phyloP scores from a whole-genome alignment of 2,113 vertebrate genomes.

The Rhinopomastus cyanomelas region DNA sequence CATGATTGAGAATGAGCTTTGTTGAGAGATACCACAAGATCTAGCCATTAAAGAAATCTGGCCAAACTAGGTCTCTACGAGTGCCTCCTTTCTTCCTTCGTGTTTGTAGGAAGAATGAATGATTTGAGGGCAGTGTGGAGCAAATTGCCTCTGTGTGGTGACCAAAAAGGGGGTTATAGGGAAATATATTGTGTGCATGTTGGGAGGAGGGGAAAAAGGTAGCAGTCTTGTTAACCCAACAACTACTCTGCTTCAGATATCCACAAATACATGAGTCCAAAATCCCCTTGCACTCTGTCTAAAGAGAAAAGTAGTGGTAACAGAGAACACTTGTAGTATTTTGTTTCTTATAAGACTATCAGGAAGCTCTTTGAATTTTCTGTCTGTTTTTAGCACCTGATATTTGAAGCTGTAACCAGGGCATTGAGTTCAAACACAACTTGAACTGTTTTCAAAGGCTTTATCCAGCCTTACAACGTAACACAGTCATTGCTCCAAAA shows the following conservation, averaged over 20 bases:
- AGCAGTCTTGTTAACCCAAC: neutral
- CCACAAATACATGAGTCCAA: neutral
- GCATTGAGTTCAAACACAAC: slow-evolving; percentile 49
- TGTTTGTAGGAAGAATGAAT: neutral
- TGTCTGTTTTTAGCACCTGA: slow-evolving; percentile 58
- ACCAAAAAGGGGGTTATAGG: neutral
- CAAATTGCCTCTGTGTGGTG: neutral
- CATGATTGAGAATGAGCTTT: neutral
- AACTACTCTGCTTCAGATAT: neutral
- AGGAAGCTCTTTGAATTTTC: slow-evolving; percentile 24
- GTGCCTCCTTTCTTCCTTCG: neutral
- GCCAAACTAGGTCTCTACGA: neutral
- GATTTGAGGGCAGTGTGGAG: neutral
- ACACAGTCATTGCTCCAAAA: slow-evolving; percentile 15
- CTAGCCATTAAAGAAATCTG: neutral
- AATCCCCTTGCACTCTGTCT: neutral
- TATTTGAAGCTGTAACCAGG: slow-evolving; percentile 55
- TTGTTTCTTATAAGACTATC: neutral
- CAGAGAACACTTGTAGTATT: slow-evolving; percentile 4
- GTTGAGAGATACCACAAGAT: neutral
- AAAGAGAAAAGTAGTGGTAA: slow-evolving; percentile 42
- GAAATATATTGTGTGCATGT: neutral
- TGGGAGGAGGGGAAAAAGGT: neutral
- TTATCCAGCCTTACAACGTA: slow-evolving; percentile 38
- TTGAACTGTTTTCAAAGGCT: slow-evolving; percentile 52